A percentile compares a stretch with the other conserved stretches of the same genome.
Conservation (phyloP, 2,888 invertebrate genomes). For the Chorisops tibialis region DNA sequence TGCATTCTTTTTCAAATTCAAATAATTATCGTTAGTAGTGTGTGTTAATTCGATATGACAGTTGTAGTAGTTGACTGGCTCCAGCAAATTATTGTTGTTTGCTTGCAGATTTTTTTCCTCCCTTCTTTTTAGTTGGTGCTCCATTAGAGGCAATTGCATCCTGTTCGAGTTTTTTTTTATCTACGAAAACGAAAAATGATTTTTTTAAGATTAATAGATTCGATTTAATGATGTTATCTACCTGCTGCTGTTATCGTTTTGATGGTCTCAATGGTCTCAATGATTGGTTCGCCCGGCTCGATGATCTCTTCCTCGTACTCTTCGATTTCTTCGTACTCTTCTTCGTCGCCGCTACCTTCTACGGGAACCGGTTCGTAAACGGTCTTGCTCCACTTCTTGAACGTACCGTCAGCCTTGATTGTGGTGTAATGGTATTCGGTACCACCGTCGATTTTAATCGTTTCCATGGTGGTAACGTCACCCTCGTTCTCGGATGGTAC, state of each 20-base stretch:
- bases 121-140: neutral
- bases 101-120: slow-evolving; percentile 18
- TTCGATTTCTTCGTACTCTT: slow-evolving; percentile 48
- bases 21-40: neutral
- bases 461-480: slow-evolving; percentile 51
- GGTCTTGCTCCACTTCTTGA: slow-evolving; percentile 49
- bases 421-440: slow-evolving; percentile 51
- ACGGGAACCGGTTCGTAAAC: slow-evolving; percentile 48
- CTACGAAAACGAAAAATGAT: slow-evolving; percentile 1
- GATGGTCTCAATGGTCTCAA: slow-evolving; percentile 48
- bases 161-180: slow-evolving; percentile 27
- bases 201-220: neutral
- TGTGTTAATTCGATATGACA: neutral
- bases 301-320: slow-evolving; percentile 52
- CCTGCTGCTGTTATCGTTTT: slow-evolving; percentile 41
- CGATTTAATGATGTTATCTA: neutral
- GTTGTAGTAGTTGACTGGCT: neutral
- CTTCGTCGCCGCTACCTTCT: slow-evolving; percentile 40
- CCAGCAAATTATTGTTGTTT: slow-evolving; percentile 15
- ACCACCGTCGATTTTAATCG: slow-evolving; percentile 49
- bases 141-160: slow-evolving; percentile 21
- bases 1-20: slow-evolving; percentile 8
- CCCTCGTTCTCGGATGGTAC: slow-evolving; percentile 51
- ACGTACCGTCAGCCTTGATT: slow-evolving; percentile 49
- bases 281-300: slow-evolving; percentile 49